Evolutionary conservation across 2,113 vertebrate genomes (phyloP), one percentile per base, ranked within the genome.

Genomic region (Sorex araneus): DNA sequence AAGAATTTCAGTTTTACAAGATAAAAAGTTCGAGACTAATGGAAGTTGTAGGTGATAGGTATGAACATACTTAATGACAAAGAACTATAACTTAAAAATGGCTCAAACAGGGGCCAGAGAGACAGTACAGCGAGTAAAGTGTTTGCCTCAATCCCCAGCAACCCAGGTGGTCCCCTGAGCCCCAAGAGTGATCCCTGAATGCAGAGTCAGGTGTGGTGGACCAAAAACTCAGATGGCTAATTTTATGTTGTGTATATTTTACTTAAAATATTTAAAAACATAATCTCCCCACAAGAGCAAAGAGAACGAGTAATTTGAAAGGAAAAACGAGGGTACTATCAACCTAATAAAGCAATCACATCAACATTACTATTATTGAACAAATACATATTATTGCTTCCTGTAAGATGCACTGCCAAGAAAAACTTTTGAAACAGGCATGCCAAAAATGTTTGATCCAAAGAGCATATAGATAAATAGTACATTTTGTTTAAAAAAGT

Each of bases 1-100:
- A 23, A 74, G 63, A 81, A n/a, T 40, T 91, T 93, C 74, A 92
- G 70, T 25, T 92, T 89, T 81, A 40, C 4, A 92, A 70, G 60
- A 60, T 60, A 84, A 71, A 79, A 8, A 77, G 25, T 77, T 90
- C 69, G 40, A 69, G 45, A 64, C 86, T 30, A 54, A 74, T 6
- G 6, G 32, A 87, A 19, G 19, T 69, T 15, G 73, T 40, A 25
- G 71, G 67, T 70, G 32, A 70, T 34, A 34, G n/a, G 13, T 83
- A 57, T 34, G 32, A 77, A 90, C 30, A 16, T 70, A 69, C 6
- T 81, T 64, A 43, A 57, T 50, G 43, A 6, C 36, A 69, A 11
- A 47, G 47, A 87, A 47, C 8, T 27, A 9, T 45, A 45, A 30
- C 50, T 69, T 60, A 86, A 90, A 89, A 87, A 92, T 82, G 45